Evolutionary conservation across 2,113 vertebrate species (phyloP), one percentile per base, ranked within the genome.

Genomic region (Microtus montanus): DNA sequence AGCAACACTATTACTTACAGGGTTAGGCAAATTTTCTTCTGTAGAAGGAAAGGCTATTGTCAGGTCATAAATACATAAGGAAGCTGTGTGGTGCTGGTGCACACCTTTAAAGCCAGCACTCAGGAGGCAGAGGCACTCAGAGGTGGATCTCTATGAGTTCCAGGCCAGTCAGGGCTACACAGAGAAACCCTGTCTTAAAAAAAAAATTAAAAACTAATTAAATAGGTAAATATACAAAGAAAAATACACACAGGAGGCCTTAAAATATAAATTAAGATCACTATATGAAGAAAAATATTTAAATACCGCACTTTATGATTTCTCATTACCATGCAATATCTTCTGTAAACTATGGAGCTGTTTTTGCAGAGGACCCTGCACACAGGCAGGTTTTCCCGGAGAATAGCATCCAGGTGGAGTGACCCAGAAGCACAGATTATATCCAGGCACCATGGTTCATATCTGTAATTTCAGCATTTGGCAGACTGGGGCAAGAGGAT

Each of bases 261-360:
- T 73, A 47, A 93, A 79, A 79, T 85, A 93, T 64, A 93, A 94
- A 93, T 91, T 96, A 74, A 93, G 89, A 77, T 94, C 58, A 95
- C 52, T 22, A 80, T 74, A 70, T 73, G 10, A 70, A 95, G 52
- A 68, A 73, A 89, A 90, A 87, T 77, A 80, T 68, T 83, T 61
- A 70, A 80, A 87, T 91, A 61, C 66, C 61, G 3, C n/a, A 66
- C 24, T 35, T 92, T 35, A 30, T 15, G 30, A 35, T 82, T 83
- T 90, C 41, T 28, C 70, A 73, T 74, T 90, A 90, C 64, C 33
- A 11, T 61, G 20, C 44, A 63, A 35, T 89, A 93, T 89, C 85
- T 80, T 70, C 71, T 87, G 61, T 74, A 82, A 95, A 96, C 85
- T 44, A 63, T 26, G 73, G 6, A 77, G 47, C 77, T 74, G 20